Evolutionary conservation across 2,113 vertebrate species (phyloP).

Genomic region (Podarcis raffonei): DNA sequence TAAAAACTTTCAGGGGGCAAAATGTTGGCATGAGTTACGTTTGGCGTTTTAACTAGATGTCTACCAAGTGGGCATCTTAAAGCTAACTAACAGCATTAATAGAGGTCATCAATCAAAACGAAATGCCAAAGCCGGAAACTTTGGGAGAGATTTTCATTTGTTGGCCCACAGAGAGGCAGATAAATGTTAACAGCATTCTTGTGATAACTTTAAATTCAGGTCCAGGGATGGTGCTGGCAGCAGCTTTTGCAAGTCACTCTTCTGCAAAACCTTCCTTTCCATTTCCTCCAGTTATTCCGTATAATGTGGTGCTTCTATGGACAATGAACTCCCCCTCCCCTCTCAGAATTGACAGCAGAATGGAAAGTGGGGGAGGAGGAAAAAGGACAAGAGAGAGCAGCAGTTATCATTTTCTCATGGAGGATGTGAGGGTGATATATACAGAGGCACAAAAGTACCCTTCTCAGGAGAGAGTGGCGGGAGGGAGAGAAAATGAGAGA

Average conservation of each 20-base stretch:
- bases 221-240: slow-evolving; percentile 5
- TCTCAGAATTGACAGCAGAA: slow-evolving; percentile 47
- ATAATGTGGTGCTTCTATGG: slow-evolving; percentile 40
- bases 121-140: slow-evolving; percentile 54
- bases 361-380: neutral
- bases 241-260: slow-evolving; percentile 28
- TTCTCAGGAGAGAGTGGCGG: neutral
- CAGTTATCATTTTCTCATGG: slow-evolving; percentile 39
- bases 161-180: slow-evolving; percentile 52
- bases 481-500: neutral
- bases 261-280: slow-evolving; percentile 49
- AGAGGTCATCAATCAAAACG: slow-evolving; percentile 64
- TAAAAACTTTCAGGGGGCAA: slow-evolving; percentile 65
- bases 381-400: neutral
- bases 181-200: slow-evolving; percentile 62
- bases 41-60: slow-evolving; percentile 60
- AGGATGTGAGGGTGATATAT: slow-evolving; percentile 48
- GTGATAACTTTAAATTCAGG: slow-evolving; percentile 57
- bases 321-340: slow-evolving; percentile 53
- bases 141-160: slow-evolving; percentile 70
- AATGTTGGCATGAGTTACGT: slow-evolving; percentile 58
- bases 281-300: slow-evolving; percentile 43
- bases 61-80: slow-evolving; percentile 63
- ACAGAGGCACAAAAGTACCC: neutral
- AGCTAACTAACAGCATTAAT: slow-evolving; percentile 61